Evolutionary conservation across 1,140 invertebrate species (phyloP).

Genomic region (Drosophila ercepeae): DNA sequence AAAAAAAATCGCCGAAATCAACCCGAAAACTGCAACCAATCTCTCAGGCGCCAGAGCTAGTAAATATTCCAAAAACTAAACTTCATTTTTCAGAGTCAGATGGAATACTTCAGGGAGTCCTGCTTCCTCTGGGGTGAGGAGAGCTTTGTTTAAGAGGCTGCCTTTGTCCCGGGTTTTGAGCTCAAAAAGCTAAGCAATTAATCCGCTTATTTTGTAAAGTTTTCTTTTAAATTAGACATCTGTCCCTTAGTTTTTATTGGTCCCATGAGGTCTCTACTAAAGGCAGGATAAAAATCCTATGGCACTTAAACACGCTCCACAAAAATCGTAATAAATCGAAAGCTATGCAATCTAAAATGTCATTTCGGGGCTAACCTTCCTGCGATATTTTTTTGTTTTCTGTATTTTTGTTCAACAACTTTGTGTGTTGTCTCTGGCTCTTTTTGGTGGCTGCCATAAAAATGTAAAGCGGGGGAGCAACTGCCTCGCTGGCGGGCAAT

Average conservation of each 20-base stretch:
- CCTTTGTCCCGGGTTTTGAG: no score
- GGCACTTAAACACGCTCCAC: background rate
- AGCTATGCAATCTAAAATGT: slow-evolving; percentile 6
- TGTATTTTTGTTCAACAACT: background rate
- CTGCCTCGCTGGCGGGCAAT: slow-evolving; percentile 28
- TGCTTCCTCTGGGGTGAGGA: no score
- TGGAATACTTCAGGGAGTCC: no score
- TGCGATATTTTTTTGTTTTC: background rate
- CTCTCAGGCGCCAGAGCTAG: background rate
- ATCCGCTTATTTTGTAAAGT: background rate
- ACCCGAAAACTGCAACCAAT: background rate
- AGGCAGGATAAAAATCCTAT: background rate
- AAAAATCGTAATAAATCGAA: slow-evolving; percentile 2
- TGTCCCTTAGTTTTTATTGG: background rate
- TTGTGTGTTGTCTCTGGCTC: background rate
- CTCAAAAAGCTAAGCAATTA: background rate
- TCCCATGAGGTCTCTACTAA: background rate
- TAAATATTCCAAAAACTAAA: background rate
- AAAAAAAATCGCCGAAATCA: background rate
- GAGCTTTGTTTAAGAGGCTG: no score
- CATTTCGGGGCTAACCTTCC: background rate
- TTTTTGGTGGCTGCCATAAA: slow-evolving; percentile 9
- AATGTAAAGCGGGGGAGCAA: slow-evolving; percentile 20
- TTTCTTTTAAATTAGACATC: background rate
- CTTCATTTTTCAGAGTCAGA: background rate